Evolutionary conservation across 92 coral and sea anemone genomes (phyloP).

Genomic region (Zoanthus gigantus): DNA sequence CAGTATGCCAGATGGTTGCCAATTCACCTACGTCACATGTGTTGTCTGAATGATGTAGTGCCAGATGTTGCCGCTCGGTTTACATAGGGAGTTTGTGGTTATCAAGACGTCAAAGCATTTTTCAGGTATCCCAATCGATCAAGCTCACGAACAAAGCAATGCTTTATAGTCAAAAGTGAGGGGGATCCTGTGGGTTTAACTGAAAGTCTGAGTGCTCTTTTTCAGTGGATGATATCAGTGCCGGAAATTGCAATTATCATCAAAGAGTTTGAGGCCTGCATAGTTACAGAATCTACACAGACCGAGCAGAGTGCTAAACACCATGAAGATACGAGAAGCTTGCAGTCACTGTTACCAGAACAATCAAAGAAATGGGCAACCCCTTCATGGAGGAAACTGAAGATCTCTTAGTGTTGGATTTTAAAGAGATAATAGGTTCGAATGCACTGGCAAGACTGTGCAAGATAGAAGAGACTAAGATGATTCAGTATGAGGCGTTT

Average conservation of each 20-base stretch:
- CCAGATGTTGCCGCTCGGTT: background rate
- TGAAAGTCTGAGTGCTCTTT: conserved; percentile 19
- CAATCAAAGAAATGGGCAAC: background rate
- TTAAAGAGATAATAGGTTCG: background rate
- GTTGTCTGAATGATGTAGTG: background rate
- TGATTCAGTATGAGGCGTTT: conserved; percentile 46
- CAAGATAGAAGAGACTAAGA: conserved; percentile 45
- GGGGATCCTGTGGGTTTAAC: conserved; percentile 31
- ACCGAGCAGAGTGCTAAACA: background rate
- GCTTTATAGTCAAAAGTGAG: background rate
- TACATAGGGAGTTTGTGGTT: background rate
- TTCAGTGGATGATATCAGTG: background rate
- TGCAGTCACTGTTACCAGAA: background rate
- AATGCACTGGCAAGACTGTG: conserved; percentile 45
- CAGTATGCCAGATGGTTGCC: background rate
- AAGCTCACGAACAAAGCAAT: no score
- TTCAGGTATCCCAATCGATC: background rate
- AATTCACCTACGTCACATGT: background rate
- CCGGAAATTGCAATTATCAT: no score
- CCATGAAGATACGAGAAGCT: background rate
- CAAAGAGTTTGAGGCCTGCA: background rate
- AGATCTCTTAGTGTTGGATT: background rate
- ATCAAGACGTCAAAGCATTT: background rate
- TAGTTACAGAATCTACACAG: background rate
- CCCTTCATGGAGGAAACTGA: background rate